A percentile compares a stretch with the other conserved stretches of the same genome.
phyloP scores from a whole-genome alignment of 1,140 invertebrate species.

The Bilobella aurantiaca region DNA sequence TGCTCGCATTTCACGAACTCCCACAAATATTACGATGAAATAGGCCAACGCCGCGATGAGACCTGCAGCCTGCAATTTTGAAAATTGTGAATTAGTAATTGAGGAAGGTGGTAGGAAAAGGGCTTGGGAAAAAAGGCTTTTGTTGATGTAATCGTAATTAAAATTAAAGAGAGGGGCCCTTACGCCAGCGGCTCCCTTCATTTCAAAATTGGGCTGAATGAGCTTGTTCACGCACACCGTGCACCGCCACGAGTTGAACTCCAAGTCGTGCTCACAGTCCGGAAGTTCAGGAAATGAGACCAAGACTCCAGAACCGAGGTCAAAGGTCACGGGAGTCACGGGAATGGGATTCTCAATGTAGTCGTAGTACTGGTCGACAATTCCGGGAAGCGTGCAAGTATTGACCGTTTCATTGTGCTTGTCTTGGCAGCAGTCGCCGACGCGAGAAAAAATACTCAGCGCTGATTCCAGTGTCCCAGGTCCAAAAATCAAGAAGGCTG shows the following conservation, averaged over 20 bases:
- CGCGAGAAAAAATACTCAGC: neutral
- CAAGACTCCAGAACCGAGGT: neutral
- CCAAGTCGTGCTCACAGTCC: neutral
- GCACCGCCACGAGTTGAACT: slow-evolving; percentile 3
- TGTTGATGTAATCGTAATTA: neutral
- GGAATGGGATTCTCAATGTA: neutral
- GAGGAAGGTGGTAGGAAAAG: neutral
- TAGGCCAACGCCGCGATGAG: neutral
- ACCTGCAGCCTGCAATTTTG: neutral
- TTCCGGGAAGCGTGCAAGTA: neutral
- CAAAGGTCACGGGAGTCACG: neutral
- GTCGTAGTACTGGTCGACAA: neutral
- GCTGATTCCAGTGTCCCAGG: neutral
- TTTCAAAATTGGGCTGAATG: neutral
- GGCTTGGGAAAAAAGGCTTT: neutral
- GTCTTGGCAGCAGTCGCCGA: slow-evolving; percentile 2
- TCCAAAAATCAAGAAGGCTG: neutral
- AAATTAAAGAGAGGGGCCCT: neutral
- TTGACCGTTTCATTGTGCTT: neutral
- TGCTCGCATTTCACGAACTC: neutral
- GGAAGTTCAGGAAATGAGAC: neutral
- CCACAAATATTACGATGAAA: neutral
- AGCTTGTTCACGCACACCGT: neutral
- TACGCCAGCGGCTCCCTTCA: slow-evolving; percentile 12
- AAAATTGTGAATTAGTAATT: neutral